These are phyloP conservation scores for Sisor rabdophorus DNA, from an alignment of 2,113 vertebrate genomes.

Conservation along the genomic window DNA sequence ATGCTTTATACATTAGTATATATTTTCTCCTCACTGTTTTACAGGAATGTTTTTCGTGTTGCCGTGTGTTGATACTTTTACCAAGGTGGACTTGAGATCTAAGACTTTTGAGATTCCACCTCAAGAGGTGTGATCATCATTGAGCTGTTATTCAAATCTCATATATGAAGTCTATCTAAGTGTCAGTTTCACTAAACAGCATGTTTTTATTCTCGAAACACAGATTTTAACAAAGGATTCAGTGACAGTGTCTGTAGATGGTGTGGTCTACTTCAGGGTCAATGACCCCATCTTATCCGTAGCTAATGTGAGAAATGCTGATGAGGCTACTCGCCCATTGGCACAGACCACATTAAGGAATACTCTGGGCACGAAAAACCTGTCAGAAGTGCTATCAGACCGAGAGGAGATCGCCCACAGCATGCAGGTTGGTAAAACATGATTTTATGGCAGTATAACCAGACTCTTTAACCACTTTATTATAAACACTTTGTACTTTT, in stretches of 20 bases:
- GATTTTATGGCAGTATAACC: not conserved
- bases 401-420: conserved; percentile 76
- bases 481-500: not conserved
- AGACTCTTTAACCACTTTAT: not conserved
- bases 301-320: conserved; percentile 73
- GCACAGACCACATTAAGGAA: conserved; percentile 83
- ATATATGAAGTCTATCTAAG: not conserved
- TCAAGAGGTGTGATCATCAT: conserved; percentile 76
- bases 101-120: conserved; percentile 91
- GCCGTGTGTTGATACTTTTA: conserved; percentile 87
- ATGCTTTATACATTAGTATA: not conserved
- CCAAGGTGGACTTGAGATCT: conserved; percentile 91
- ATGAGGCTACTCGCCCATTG: conserved; percentile 74
- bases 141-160: not conserved
- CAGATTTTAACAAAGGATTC: conserved; percentile 84
- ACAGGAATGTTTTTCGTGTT: conserved; percentile 88
- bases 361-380: conserved; percentile 78
- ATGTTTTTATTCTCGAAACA: not conserved
- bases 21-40: not conserved
- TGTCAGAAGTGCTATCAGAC: conserved; percentile 77
- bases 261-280: conserved; percentile 79
- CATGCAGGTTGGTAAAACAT: conserved; percentile 69
- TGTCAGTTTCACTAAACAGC: not conserved
- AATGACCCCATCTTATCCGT: conserved; percentile 76
- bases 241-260: conserved; percentile 79